These are phyloP conservation scores for Lophotis ruficrista DNA, from an alignment of 2,113 vertebrate genomes.

Conservation along the genomic window DNA sequence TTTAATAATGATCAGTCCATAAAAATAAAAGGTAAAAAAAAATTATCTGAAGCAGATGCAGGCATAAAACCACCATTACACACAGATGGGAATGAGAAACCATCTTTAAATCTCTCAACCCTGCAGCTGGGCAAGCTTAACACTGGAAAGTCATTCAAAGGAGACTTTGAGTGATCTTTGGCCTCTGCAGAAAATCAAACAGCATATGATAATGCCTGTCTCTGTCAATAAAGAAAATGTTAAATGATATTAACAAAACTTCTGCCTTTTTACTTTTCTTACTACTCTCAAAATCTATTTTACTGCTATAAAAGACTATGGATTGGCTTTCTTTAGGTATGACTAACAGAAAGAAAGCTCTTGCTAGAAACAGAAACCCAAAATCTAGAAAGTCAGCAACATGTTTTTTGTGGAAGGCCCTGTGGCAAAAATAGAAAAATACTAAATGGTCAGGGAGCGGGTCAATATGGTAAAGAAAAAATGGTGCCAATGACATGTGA, in stretches of 20 bases:
- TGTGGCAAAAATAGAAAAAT: background rate
- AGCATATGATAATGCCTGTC: background rate
- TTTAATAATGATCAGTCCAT: background rate
- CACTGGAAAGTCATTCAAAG: background rate
- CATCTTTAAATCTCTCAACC: background rate
- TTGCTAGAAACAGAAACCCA: background rate
- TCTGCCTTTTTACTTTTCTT: background rate
- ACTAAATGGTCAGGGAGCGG: background rate
- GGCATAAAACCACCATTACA: background rate
- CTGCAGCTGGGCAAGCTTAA: slow-evolving; percentile 10
- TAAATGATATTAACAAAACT: background rate
- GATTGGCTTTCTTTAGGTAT: background rate
- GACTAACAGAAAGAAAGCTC: background rate
- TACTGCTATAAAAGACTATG: background rate
- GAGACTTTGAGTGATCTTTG: background rate
- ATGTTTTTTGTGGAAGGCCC: background rate
- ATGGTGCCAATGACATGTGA: background rate
- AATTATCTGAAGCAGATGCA: background rate
- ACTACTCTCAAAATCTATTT: background rate
- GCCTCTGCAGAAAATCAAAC: slow-evolving; percentile 8
- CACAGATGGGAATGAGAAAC: background rate
- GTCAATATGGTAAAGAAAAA: background rate
- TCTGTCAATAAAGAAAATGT: background rate
- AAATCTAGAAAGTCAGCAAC: background rate
- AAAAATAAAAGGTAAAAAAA: background rate